These are phyloP conservation scores for Drosophila parvula DNA, from an alignment of 1,140 invertebrate genomes.

Conservation along the genomic window DNA sequence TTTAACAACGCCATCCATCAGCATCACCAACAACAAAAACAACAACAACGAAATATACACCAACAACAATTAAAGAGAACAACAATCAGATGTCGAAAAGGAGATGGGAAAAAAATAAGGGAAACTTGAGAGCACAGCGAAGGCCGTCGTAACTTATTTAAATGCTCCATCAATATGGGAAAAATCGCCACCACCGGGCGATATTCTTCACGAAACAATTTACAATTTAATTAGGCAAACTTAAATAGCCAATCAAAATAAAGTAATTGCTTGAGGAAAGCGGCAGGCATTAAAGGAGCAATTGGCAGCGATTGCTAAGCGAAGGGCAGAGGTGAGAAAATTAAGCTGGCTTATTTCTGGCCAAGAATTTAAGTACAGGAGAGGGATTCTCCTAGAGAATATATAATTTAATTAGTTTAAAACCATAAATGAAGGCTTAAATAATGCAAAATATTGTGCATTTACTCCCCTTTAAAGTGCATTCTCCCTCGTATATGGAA, in stretches of 20 bases:
- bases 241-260: slow-evolving; percentile 48
- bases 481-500: not conserved
- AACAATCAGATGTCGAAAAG: slow-evolving; percentile 27
- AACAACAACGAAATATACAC: not conserved
- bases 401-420: not conserved
- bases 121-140: slow-evolving; percentile 3
- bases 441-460: not conserved
- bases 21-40: slow-evolving; percentile 17
- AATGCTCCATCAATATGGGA: slow-evolving; percentile 32
- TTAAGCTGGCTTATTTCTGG: slow-evolving; percentile 2
- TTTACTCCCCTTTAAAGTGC: not conserved
- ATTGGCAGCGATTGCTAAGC: slow-evolving; percentile 4
- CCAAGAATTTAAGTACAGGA: not conserved
- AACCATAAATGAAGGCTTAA: not conserved
- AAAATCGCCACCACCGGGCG: not conserved
- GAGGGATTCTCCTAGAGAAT: not conserved
- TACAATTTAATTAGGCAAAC: slow-evolving; percentile 46
- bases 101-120: not conserved
- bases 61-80: slow-evolving; percentile 32
- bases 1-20: slow-evolving; percentile 31
- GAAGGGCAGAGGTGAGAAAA: slow-evolving; percentile 7
- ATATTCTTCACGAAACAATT: slow-evolving; percentile 4
- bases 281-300: slow-evolving; percentile 6
- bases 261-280: slow-evolving; percentile 31
- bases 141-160: slow-evolving; percentile 18